These are phyloP conservation scores for Tryphoninae sp. DNA, from an alignment of 2,888 invertebrate genomes.

Conservation along the genomic window DNA sequence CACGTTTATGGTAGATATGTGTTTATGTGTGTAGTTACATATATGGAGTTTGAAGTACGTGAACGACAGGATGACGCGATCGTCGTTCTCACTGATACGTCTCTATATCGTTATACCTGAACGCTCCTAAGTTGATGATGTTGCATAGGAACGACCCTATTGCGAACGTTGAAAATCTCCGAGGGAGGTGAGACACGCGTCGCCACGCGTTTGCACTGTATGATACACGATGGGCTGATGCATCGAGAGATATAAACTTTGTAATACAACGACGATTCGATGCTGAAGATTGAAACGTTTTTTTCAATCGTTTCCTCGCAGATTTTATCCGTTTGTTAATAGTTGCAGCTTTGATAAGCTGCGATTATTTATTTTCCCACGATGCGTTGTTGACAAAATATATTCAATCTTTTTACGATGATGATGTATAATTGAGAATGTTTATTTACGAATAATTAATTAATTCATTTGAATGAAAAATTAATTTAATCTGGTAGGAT, in stretches of 20 bases:
- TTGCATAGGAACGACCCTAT: constrained; percentile 7
- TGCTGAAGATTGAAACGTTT: neutral
- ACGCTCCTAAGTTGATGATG: neutral
- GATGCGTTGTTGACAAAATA: neutral
- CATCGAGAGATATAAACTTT: constrained; percentile 9
- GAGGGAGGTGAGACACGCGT: constrained; percentile 59
- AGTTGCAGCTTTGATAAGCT: neutral
- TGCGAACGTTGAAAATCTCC: constrained; percentile 22
- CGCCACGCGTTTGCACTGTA: constrained; percentile 57
- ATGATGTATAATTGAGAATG: neutral
- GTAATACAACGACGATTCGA: neutral
- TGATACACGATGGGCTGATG: constrained; percentile 33
- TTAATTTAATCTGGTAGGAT: neutral
- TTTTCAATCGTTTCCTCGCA: neutral
- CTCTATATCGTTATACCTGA: constrained; percentile 36
- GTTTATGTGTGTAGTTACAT: neutral
- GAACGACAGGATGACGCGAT: constrained; percentile 15
- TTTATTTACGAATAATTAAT: neutral
- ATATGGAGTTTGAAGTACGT: constrained; percentile 10
- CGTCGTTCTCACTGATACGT: constrained; percentile 36
- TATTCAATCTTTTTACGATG: neutral
- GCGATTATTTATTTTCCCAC: neutral
- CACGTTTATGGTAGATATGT: constrained; percentile 10
- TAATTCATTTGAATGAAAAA: neutral
- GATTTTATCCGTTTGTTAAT: neutral